Evolutionary conservation across 2,888 invertebrate species (phyloP), one percentile per base, ranked within the genome.

Genomic region (Sepioteuthis lessoniana): DNA sequence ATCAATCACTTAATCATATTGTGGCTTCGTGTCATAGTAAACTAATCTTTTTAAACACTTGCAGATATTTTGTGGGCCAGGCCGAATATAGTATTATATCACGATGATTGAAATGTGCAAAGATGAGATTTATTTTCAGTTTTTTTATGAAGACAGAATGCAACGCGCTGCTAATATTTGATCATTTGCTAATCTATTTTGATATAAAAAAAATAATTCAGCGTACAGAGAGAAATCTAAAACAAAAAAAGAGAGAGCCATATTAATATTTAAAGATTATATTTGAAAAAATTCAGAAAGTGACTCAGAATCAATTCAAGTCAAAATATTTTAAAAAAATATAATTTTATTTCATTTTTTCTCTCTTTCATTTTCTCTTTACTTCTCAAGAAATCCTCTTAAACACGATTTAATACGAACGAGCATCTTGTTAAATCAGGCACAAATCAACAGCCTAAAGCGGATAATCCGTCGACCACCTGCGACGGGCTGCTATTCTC

Each of bases 361-460:
- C 13, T 76, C n/a, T n/a, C 16, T 76, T n/a, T 13, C 13, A n/a
- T n/a, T 76, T 76, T n/a, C 7, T 76, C n/a, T 60, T 31, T 31
- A 5, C 60, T 60, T 60, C 60, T n/a, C n/a, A 2, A 2, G 76
- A 76, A 76, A 76, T 76, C 76, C 76, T 76, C 76, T 76, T 76
- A 76, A 76, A 76, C 5, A 35, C 76, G 76, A 76, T 35, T 76
- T 76, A 76, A 76, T 76, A 35, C 76, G 35, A 76, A 76, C 76
- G 76, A 76, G 25, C 76, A 76, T 76, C 76, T 76, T 35, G n/a
- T n/a, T n/a, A 76, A 76, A 76, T 76, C n/a, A n/a, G 13, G 76
- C 76, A n/a, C 76, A 76, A 76, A n/a, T 76, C 76, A 76, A 76
- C n/a, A 76, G 76, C 76, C 76, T n/a, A 16, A n/a, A 76, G 76